A percentile compares a stretch with the other conserved stretches of the same genome.
Conservation (phyloP, 1,140 invertebrate genomes). For the Sipha flava region DNA sequence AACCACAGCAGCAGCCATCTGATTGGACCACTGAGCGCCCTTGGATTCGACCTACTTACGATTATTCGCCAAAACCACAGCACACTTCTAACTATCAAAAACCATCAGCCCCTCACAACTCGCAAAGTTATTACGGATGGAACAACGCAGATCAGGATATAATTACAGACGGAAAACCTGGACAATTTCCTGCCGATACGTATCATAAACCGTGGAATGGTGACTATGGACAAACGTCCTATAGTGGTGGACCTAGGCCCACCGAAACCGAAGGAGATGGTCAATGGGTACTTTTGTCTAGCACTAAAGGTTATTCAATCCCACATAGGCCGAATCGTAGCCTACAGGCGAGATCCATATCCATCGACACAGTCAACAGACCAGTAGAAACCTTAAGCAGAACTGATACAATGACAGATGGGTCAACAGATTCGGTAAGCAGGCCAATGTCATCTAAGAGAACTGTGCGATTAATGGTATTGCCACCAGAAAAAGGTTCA, state of each 20-base stretch:
- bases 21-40: conserved; percentile 40
- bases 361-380: neutral
- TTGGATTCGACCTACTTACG: conserved; percentile 41
- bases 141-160: conserved; percentile 47
- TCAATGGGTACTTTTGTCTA: conserved; percentile 65
- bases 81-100: conserved; percentile 10
- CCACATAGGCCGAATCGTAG: conserved; percentile 39
- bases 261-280: conserved; percentile 58
- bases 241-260: neutral
- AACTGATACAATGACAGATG: neutral
- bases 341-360: conserved; percentile 6
- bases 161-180: conserved; percentile 57
- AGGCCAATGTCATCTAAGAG: conserved; percentile 22
- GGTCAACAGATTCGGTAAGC: neutral
- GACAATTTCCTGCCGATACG: conserved; percentile 52
- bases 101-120: neutral
- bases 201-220: conserved; percentile 42
- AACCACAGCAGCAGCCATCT: conserved; percentile 40
- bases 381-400: neutral
- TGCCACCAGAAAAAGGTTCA: conserved; percentile 56
- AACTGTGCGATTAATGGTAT: conserved; percentile 56
- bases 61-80: conserved; percentile 35
- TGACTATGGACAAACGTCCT: conserved; percentile 10
- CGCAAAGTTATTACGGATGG: conserved; percentile 41
- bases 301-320: conserved; percentile 60